Conservation (phyloP, 2,888 invertebrate genomes). For the Trissolcus brochymenae region DNA sequence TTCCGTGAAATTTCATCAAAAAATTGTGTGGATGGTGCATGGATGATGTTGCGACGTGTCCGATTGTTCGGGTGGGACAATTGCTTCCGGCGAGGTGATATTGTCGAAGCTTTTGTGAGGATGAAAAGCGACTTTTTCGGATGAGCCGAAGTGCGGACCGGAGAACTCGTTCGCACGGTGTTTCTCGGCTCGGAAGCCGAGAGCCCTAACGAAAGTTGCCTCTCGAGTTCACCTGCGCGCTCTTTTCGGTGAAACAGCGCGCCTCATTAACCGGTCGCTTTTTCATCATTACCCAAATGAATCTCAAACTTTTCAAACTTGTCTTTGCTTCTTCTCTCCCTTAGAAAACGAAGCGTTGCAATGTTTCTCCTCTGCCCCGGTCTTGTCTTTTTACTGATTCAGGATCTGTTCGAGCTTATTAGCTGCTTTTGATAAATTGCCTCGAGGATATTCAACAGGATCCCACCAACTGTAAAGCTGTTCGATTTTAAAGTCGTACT, state of each 20-base stretch:
- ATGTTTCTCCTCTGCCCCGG: too few relatives aligned
- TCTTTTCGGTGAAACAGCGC: conserved; percentile 41
- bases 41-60: conserved; percentile 2
- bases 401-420: conserved; percentile 3
- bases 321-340: conserved; percentile 5
- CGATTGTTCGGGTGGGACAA: conserved; percentile 12
- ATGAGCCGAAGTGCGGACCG: conserved; percentile 20
- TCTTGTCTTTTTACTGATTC: too few relatives aligned
- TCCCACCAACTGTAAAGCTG: too few relatives aligned
- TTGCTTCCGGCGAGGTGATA: conserved; percentile 9
- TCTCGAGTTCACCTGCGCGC: conserved; percentile 48
- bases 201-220: conserved; percentile 44
- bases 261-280: conserved; percentile 39
- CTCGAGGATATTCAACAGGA: background rate
- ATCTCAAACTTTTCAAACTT: conserved; percentile 21
- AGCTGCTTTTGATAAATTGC: conserved; percentile 23
- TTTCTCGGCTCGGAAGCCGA: conserved; percentile 18
- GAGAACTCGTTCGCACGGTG: conserved; percentile 38
- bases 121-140: conserved; percentile 9
- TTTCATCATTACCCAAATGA: conserved; percentile 47
- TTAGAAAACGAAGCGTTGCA: too few relatives aligned
- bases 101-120: conserved; percentile 17
- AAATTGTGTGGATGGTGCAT: background rate
- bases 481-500: too few relatives aligned
- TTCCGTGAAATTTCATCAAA: conserved; percentile 23